Evolutionary conservation across 1,140 invertebrate species (phyloP), one percentile per base, ranked within the genome.

Genomic region (Euura saliciscinereae): DNA sequence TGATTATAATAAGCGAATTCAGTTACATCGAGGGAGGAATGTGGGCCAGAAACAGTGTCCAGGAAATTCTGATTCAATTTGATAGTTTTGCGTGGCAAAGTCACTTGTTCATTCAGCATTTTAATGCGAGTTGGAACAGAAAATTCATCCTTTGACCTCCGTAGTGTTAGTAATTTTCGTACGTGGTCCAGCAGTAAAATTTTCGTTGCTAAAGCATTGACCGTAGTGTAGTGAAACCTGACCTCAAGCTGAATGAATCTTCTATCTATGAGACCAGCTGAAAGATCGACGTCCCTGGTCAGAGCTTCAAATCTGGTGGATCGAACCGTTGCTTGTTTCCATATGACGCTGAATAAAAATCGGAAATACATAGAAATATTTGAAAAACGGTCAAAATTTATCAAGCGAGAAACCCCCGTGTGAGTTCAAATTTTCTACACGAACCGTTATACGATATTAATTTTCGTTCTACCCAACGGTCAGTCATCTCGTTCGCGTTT

Each of bases 91-190:
- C 51, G 8, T n/a, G n/a, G 51, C 51, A 10, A 8, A 6, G 59
- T 65, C 70, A 42, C 51, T 69, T 45, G 46, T 73, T 73, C 68
- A 46, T 73, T 68, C 28, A 68, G 46, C 28, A 69, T 69, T 68
- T 68, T 8, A 73, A 69, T 69, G 66, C 59, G 71, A 73, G 66
- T 69, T 69, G 59, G 45, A 45, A 67, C 72, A 70, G 66, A 75
- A 77, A 79, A 80, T 82, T 80, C n/a, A n/a, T n/a, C n/a, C n/a
- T n/a, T 84, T 83, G 82, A 83, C 82, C 82, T 83, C 78, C 78
- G 77, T 65, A 76, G 73, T 76, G 75, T 76, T 76, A 74, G 79
- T 82, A 83, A 84, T 83, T 83, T 75, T 79, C 78, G 76, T 67
- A 42, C 42, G 8, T 28, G 28, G 28, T 28, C 28, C 66, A 28